These are phyloP conservation scores for Brachypteracias leptosomus DNA, from an alignment of 2,113 vertebrate genomes.

Conservation along the genomic window DNA sequence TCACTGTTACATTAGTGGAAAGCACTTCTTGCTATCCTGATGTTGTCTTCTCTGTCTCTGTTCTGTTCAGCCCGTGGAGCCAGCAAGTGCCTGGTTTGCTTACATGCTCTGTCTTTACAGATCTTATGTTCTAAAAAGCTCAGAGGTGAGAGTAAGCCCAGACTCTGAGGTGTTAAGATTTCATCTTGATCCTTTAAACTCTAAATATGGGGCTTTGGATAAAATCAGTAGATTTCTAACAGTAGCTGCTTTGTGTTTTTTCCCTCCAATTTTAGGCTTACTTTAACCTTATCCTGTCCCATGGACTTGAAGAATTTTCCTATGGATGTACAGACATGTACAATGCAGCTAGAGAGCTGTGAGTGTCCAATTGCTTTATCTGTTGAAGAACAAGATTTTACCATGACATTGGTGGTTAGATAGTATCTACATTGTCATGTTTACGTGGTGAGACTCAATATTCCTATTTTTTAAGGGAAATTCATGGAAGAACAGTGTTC, in stretches of 20 bases:
- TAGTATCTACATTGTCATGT: neutral
- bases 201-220: neutral
- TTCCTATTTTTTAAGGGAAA: neutral
- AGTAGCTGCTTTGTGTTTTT: neutral
- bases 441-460: neutral
- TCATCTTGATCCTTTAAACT: neutral
- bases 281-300: conserved; percentile 95
- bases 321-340: conserved; percentile 98
- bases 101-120: neutral
- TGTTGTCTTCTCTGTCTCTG: neutral
- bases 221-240: neutral
- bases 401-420: neutral
- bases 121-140: neutral
- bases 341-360: conserved; percentile 99
- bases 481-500: neutral
- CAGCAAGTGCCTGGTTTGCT: accelerated
- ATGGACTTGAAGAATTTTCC: conserved; percentile 99
- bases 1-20: neutral
- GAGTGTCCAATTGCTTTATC: conserved; percentile 58
- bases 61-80: neutral
- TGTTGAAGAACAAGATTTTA: neutral
- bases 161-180: neutral
- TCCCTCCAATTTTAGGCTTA: conserved; percentile 79
- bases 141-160: neutral
- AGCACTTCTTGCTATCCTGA: neutral